phyloP scores from a whole-genome alignment of 2,797 vertebrate genomes.

The Poeciliopsis turneri region DNA sequence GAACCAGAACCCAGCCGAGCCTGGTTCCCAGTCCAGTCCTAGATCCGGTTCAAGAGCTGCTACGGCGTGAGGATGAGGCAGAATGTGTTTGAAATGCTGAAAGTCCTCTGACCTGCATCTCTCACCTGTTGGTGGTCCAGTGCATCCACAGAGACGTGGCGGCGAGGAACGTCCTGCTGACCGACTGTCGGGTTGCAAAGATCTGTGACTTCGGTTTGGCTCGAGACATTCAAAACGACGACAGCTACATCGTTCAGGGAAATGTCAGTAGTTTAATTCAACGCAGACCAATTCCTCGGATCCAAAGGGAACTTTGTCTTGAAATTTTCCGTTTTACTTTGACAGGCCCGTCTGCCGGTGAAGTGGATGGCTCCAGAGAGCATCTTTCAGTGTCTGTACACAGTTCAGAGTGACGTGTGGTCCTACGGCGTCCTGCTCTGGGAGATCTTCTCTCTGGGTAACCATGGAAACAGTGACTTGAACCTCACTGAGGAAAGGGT shows the following conservation, averaged over 20 bases:
- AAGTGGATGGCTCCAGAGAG: slow-evolving; percentile 99
- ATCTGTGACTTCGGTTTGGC: slow-evolving; percentile 98
- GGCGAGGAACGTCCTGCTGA: slow-evolving; percentile 91
- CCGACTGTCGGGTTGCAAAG: slow-evolving; percentile 85
- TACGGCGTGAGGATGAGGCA: not conserved
- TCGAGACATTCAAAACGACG: slow-evolving; percentile 92
- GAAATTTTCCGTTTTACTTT: slow-evolving; percentile 10
- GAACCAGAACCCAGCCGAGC: not conserved
- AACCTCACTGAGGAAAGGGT: not conserved
- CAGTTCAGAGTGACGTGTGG: slow-evolving; percentile 96
- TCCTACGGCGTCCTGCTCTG: slow-evolving; percentile 96
- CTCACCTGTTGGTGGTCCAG: slow-evolving; percentile 67
- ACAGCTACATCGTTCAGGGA: slow-evolving; percentile 95
- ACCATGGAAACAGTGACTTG: slow-evolving; percentile 23
- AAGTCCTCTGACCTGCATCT: not conserved
- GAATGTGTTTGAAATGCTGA: not conserved
- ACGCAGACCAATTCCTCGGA: not conserved
- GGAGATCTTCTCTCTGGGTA: slow-evolving; percentile 98
- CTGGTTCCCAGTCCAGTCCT: not conserved
- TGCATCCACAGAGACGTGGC: slow-evolving; percentile 97
- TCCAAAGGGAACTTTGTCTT: slow-evolving; percentile 8
- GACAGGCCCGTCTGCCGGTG: slow-evolving; percentile 92
- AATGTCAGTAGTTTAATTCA: slow-evolving; percentile 81
- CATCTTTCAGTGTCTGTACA: slow-evolving; percentile 97
- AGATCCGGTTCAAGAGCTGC: not conserved